Percentiles rank a stretch among this genome's conserved stretches.
Conservation (phyloP, 2,797 vertebrate species). For the Bovichtus diacanthus region DNA sequence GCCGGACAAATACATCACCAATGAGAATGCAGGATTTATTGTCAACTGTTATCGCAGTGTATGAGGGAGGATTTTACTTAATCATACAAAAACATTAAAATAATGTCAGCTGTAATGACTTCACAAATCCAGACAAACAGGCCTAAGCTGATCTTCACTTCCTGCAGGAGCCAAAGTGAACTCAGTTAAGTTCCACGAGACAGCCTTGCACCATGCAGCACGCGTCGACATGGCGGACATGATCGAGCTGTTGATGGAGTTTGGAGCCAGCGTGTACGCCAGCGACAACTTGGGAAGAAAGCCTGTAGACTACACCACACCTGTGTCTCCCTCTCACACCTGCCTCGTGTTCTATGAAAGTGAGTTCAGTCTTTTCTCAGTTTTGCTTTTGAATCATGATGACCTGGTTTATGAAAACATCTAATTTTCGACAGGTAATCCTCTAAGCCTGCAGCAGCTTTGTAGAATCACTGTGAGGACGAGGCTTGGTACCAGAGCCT, state of each 20-base stretch:
- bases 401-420: not conserved
- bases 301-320: slow-evolving; percentile 86
- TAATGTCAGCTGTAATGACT: not conserved
- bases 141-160: not conserved
- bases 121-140: not conserved
- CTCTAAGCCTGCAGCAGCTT: slow-evolving; percentile 89
- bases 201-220: slow-evolving; percentile 91
- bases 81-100: not conserved
- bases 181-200: slow-evolving; percentile 91
- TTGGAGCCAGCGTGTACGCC: slow-evolving; percentile 88
- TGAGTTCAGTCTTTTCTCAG: slow-evolving; percentile 60
- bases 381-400: not conserved
- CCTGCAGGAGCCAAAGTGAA: slow-evolving; percentile 91
- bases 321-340: slow-evolving; percentile 78
- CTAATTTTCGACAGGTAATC: slow-evolving; percentile 75
- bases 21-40: not conserved
- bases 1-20: not conserved
- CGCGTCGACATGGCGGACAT: slow-evolving; percentile 84
- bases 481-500: slow-evolving; percentile 80
- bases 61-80: not conserved
- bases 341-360: slow-evolving; percentile 89
- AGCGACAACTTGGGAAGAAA: slow-evolving; percentile 88
- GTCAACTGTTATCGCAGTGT: not conserved
- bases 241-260: slow-evolving; percentile 90
- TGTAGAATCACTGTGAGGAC: slow-evolving; percentile 88